Evolutionary conservation across 2,113 vertebrate genomes (phyloP).

Genomic region (Diadophis punctatus): DNA sequence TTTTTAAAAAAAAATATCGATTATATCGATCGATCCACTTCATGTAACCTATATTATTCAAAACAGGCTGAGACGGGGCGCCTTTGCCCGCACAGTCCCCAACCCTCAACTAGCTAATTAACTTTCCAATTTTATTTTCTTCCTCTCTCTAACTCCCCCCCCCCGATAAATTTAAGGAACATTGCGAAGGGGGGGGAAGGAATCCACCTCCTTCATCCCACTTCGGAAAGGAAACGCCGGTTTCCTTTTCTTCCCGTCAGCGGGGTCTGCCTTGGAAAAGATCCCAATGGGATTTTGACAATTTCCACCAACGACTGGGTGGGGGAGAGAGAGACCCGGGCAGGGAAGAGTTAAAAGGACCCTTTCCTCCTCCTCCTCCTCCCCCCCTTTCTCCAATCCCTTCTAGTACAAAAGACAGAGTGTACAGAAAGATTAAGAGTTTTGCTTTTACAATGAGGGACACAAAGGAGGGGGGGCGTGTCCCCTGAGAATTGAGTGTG

Average conservation of each 20-base stretch:
- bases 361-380: not conserved
- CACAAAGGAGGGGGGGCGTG: slow-evolving; percentile 60
- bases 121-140: not conserved
- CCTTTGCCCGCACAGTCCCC: not conserved
- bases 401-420: slow-evolving; percentile 61
- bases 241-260: not conserved
- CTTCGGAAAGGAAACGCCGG: not conserved
- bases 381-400: slow-evolving; percentile 33
- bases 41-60: not conserved
- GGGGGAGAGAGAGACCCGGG: not conserved
- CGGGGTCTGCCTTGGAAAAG: not conserved
- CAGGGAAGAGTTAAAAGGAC: slow-evolving; percentile 63
- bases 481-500: slow-evolving; percentile 43
- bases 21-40: not conserved
- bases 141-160: not conserved
- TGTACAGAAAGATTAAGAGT: slow-evolving; percentile 66
- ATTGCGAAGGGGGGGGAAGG: not conserved
- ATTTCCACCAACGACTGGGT: not conserved
- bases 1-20: not conserved
- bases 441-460: slow-evolving; percentile 67
- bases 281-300: not conserved
- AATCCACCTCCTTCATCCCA: not conserved
- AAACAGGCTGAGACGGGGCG: not conserved
- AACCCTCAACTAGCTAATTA: not conserved
- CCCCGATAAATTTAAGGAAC: not conserved